Evolutionary conservation across 2,113 vertebrate genomes (phyloP).

Genomic region (Notiomystis cincta): DNA sequence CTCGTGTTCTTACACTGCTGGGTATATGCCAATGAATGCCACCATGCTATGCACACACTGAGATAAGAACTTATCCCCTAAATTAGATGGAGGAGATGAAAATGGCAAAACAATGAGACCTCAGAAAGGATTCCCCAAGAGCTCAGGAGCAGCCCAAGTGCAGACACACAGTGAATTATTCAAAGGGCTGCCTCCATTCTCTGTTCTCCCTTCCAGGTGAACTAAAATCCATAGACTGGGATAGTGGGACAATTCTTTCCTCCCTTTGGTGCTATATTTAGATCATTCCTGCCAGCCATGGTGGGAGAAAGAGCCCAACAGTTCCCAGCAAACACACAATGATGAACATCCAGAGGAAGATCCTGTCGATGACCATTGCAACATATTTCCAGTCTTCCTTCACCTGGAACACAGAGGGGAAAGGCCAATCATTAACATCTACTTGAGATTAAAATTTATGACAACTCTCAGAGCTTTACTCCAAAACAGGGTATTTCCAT

Average conservation of each 20-base stretch:
- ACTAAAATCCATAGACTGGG: background rate
- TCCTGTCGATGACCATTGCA: slow-evolving; percentile 97
- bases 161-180: background rate
- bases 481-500: background rate
- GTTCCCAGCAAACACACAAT: slow-evolving; percentile 94
- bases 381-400: slow-evolving; percentile 99
- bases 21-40: background rate
- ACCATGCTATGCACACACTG: slow-evolving; percentile 39
- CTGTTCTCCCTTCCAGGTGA: background rate
- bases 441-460: background rate
- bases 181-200: background rate
- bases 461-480: background rate
- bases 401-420: slow-evolving; percentile 76
- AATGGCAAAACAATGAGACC: background rate
- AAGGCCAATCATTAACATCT: accelerated
- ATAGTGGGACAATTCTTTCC: background rate
- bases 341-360: slow-evolving; percentile 98
- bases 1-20: background rate
- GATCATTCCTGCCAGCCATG: slow-evolving; percentile 98
- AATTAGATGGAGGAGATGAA: slow-evolving; percentile 11
- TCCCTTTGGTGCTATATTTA: slow-evolving; percentile 49
- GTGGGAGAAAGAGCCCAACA: slow-evolving; percentile 92
- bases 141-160: background rate
- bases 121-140: background rate
- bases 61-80: background rate